Evolutionary conservation across 2,113 vertebrate species (phyloP).

Genomic region (Hippoglossus stenolepis): DNA sequence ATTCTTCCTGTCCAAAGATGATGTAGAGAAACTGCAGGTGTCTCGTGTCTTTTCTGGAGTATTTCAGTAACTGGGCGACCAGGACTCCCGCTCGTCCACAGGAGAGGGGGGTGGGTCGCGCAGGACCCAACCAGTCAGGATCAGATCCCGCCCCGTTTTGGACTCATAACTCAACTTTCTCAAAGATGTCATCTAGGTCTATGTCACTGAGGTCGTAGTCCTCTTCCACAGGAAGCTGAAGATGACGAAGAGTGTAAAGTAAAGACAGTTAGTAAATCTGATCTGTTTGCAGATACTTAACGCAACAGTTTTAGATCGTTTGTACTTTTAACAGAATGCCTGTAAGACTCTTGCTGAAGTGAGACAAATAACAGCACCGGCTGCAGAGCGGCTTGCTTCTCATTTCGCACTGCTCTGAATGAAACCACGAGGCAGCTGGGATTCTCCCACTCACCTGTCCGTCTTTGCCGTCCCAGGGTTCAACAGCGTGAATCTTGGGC

Average conservation of each 20-base stretch:
- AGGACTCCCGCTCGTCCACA: conserved; percentile 70
- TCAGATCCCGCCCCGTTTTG: conserved; percentile 17
- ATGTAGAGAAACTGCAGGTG: conserved; percentile 61
- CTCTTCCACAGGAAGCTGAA: conserved; percentile 93
- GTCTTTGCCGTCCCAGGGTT: conserved; percentile 95
- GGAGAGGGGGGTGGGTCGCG: conserved; percentile 66
- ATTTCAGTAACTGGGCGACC: conserved; percentile 72
- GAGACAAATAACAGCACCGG: background rate
- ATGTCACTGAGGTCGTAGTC: conserved; percentile 96
- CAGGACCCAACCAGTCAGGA: conserved; percentile 49
- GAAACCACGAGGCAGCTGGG: no score
- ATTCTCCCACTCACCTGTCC: conserved; percentile 87
- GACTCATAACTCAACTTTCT: conserved; percentile 88
- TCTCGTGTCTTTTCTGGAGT: conserved; percentile 60
- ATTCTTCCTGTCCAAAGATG: conserved; percentile 28
- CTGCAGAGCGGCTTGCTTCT: background rate
- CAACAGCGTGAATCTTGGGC: conserved; percentile 87
- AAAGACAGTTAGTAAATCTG: background rate
- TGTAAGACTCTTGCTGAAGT: background rate
- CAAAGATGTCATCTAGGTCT: conserved; percentile 88
- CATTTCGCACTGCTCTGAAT: background rate
- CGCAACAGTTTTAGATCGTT: no score
- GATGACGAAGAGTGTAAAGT: background rate
- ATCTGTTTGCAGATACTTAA: background rate
- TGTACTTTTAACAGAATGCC: background rate